These are phyloP conservation scores for Athalia rosae DNA, from an alignment of 2,888 invertebrate species.

Conservation along the genomic window DNA sequence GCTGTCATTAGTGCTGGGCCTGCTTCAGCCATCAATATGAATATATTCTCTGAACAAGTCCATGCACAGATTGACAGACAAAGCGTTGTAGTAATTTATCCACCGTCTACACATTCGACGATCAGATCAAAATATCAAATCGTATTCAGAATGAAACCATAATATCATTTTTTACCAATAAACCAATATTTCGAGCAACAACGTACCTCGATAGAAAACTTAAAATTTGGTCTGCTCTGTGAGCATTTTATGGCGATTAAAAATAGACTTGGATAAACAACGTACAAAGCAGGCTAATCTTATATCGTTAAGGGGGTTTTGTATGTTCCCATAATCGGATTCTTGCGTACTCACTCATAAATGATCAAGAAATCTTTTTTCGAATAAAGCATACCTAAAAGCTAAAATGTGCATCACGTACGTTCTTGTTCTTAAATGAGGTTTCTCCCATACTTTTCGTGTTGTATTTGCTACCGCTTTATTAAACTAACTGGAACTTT, in stretches of 20 bases:
- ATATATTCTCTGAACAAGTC: conserved; percentile 53
- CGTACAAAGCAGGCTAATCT: not conserved
- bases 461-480: not conserved
- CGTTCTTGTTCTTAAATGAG: no score
- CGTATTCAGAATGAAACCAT: not conserved
- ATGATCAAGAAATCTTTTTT: not conserved
- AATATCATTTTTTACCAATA: not conserved
- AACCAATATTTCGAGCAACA: not conserved
- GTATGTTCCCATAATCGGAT: not conserved
- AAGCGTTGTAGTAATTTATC: conserved; percentile 31
- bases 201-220: not conserved
- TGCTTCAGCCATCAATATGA: conserved; percentile 47
- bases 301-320: not conserved
- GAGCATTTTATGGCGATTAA: not conserved
- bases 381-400: no score
- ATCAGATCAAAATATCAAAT: not conserved
- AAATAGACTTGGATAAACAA: not conserved
- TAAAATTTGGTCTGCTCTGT: not conserved
- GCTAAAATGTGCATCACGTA: no score
- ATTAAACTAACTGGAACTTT: not conserved
- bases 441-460: not conserved
- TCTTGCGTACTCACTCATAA: conserved; percentile 2
- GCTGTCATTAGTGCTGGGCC: conserved; percentile 64
- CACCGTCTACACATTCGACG: not conserved
- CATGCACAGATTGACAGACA: conserved; percentile 61